These are phyloP conservation scores for Menidia menidia DNA, from an alignment of 2,797 vertebrate species.

Conservation along the genomic window DNA sequence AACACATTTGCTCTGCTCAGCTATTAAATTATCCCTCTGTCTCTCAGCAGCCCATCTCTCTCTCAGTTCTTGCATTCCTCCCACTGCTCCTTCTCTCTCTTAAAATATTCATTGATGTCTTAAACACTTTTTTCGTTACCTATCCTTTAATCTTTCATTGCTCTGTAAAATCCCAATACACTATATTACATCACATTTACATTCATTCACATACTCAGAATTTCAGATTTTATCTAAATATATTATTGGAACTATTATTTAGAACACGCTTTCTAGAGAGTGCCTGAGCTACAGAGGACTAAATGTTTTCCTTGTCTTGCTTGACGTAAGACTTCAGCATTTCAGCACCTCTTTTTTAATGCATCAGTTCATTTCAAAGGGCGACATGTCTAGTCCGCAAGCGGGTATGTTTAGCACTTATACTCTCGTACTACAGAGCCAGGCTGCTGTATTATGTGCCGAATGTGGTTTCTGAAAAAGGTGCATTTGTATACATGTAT, in stretches of 20 bases:
- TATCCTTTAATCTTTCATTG: constrained; percentile 49
- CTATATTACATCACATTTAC: constrained; percentile 17
- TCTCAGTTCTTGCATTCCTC: constrained; percentile 56
- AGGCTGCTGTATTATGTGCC: background rate
- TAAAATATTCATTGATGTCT: constrained; percentile 79
- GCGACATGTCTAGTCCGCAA: background rate
- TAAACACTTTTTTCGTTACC: constrained; percentile 67
- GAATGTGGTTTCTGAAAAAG: constrained; percentile 1
- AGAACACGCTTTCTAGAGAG: background rate
- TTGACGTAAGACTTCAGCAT: background rate
- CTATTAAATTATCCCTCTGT: constrained; percentile 73
- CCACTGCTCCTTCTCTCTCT: constrained; percentile 59
- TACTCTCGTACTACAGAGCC: background rate
- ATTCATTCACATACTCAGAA: constrained; percentile 19
- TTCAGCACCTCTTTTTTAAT: background rate
- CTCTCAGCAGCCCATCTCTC: constrained; percentile 65
- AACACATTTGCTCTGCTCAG: constrained; percentile 61
- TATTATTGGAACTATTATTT: constrained; percentile 6
- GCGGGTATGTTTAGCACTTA: background rate
- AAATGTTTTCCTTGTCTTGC: background rate
- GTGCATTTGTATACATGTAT: no score
- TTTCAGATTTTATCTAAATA: constrained; percentile 1
- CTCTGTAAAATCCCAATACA: constrained; percentile 12
- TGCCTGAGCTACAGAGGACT: background rate
- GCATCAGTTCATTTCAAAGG: background rate